These are phyloP conservation scores for Cuculus canorus DNA, from an alignment of 2,797 vertebrate genomes.

Conservation along the genomic window DNA sequence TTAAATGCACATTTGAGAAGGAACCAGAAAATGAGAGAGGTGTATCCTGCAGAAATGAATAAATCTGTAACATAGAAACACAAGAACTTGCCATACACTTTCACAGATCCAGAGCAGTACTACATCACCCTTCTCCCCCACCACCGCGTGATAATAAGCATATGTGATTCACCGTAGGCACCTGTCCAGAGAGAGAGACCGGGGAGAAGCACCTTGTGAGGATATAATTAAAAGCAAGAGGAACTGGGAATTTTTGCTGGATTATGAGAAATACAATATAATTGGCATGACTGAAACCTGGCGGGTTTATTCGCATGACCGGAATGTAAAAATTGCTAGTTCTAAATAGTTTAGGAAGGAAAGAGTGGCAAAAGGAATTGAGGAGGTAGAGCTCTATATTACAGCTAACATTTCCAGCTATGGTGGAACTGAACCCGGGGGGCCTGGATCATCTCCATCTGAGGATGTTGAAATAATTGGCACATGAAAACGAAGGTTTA, in stretches of 20 bases:
- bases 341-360: conserved; percentile 35
- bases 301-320: conserved; percentile 27
- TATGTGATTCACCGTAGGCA: not conserved
- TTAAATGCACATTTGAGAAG: not conserved
- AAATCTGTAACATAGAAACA: not conserved
- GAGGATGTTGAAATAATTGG: conserved; percentile 42
- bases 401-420: conserved; percentile 21
- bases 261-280: conserved; percentile 51
- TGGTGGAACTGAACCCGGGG: conserved; percentile 15
- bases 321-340: conserved; percentile 45
- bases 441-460: conserved; percentile 11
- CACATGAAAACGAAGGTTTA: conserved; percentile 31
- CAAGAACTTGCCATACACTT: not conserved
- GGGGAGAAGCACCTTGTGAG: not conserved
- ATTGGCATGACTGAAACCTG: conserved; percentile 59
- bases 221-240: conserved; percentile 42
- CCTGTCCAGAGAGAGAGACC: not conserved
- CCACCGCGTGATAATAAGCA: not conserved
- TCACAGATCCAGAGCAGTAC: not conserved
- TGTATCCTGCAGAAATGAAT: not conserved
- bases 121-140: not conserved
- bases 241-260: conserved; percentile 33
- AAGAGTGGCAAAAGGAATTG: conserved; percentile 11
- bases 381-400: conserved; percentile 21
- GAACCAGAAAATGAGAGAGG: not conserved